Percentiles rank a stretch among this genome's conserved stretches.
phyloP scores from a whole-genome alignment of 1,140 invertebrate species.

The Littorina saxatilis region DNA sequence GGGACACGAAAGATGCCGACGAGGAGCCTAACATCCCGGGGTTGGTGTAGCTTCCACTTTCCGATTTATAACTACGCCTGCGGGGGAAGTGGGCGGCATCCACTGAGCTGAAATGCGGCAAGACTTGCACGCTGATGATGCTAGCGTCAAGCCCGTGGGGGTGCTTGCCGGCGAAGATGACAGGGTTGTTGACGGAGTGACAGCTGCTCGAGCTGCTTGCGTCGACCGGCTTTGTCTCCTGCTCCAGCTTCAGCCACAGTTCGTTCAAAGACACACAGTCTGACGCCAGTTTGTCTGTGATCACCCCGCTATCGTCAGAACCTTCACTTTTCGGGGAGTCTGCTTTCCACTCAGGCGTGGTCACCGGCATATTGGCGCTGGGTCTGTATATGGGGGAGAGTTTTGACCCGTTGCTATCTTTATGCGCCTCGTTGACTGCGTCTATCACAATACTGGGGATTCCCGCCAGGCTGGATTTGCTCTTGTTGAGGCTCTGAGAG shows the following conservation, averaged over 20 bases:
- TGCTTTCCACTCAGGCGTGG: slow-evolving; percentile 16
- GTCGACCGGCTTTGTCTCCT: not conserved
- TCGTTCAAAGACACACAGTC: slow-evolving; percentile 30
- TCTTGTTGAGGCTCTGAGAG: slow-evolving; percentile 63
- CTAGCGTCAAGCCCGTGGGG: slow-evolving; percentile 36
- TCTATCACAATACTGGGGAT: slow-evolving; percentile 54
- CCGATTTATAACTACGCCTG: slow-evolving; percentile 31
- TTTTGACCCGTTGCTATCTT: slow-evolving; percentile 37
- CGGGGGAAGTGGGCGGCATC: slow-evolving; percentile 27
- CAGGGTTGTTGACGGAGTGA: slow-evolving; percentile 34
- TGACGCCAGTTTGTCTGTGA: not conserved
- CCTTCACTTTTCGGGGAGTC: slow-evolving; percentile 33
- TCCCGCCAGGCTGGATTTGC: slow-evolving; percentile 62
- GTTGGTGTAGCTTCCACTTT: slow-evolving; percentile 35
- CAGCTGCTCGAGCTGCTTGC: not conserved
- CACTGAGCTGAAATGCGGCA: slow-evolving; percentile 36
- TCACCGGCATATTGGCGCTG: not conserved
- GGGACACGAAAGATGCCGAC: slow-evolving; percentile 44
- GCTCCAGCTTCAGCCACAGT: slow-evolving; percentile 31
- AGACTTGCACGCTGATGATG: slow-evolving; percentile 51
- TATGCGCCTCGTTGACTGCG: slow-evolving; percentile 40
- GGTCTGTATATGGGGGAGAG: slow-evolving; percentile 44
- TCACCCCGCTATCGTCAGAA: slow-evolving; percentile 24
- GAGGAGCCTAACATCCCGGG: not conserved
- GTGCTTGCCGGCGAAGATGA: not conserved